A percentile compares a stretch with the other conserved stretches of the same genome.
These are phyloP conservation scores for Pheucticus melanocephalus DNA, from an alignment of 2,113 vertebrate genomes.

Conservation along the genomic window DNA sequence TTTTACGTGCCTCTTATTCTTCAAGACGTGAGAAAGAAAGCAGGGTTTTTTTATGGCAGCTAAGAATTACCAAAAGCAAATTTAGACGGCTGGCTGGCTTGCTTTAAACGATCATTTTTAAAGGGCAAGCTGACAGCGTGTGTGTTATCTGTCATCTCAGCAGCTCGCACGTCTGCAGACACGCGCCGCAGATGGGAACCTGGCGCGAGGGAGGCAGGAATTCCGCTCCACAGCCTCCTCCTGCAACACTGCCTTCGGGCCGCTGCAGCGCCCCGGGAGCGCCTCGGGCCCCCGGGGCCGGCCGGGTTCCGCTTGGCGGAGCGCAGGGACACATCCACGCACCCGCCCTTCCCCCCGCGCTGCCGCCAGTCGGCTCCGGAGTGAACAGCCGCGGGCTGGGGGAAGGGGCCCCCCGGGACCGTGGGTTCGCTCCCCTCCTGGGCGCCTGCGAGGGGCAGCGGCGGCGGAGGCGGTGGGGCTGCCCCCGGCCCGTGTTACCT, in stretches of 20 bases:
- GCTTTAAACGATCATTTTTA: neutral
- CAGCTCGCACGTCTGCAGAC: neutral
- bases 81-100: neutral
- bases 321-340: neutral
- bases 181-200: neutral
- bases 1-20: neutral
- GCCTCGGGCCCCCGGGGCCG: rapidly evolving
- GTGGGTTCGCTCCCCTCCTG: neutral
- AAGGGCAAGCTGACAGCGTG: neutral
- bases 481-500: neutral
- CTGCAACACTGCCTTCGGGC: neutral
- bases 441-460: neutral
- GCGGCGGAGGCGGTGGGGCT: neutral
- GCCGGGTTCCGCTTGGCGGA: neutral
- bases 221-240: neutral
- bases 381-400: neutral
- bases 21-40: neutral
- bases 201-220: neutral
- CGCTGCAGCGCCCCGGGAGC: rapidly evolving
- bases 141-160: neutral
- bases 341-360: neutral
- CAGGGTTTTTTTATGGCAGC: neutral
- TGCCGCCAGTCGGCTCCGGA: neutral
- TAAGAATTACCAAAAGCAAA: neutral
- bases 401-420: neutral